Evolutionary conservation across 2,888 invertebrate genomes (phyloP).

Genomic region (Buathra laborator): DNA sequence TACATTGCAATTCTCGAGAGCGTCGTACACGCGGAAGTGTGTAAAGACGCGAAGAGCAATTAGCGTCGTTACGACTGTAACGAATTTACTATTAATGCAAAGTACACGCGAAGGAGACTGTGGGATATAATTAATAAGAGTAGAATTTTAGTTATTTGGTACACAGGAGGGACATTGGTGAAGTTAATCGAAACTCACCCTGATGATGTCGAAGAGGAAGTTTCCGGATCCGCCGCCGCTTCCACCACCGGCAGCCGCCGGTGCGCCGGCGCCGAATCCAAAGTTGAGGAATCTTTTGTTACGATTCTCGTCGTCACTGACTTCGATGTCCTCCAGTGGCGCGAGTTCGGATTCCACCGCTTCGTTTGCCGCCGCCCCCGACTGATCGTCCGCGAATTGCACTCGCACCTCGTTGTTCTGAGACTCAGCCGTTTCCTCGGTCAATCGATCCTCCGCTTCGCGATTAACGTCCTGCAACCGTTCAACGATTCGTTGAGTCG

Average conservation of each 20-base stretch:
- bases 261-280: conserved; percentile 85
- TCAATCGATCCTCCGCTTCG: conserved; percentile 84
- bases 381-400: conserved; percentile 86
- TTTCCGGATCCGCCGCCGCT: conserved; percentile 92
- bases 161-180: not conserved
- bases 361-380: conserved; percentile 88
- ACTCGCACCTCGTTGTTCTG: conserved; percentile 89
- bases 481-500: not conserved
- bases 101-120: not conserved
- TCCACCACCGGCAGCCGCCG: conserved; percentile 84
- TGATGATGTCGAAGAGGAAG: conserved; percentile 95
- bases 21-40: conserved; percentile 38
- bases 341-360: conserved; percentile 90
- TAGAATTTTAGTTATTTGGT: not conserved
- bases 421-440: conserved; percentile 87
- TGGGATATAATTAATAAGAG: no score
- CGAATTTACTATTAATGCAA: not conserved
- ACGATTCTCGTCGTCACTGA: conserved; percentile 92
- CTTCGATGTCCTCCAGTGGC: conserved; percentile 90
- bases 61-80: conserved; percentile 19
- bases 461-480: conserved; percentile 81
- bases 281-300: conserved; percentile 93
- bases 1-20: conserved; percentile 26
- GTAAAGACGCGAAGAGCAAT: conserved; percentile 17
- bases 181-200: conserved; percentile 88